phyloP scores from a whole-genome alignment of 2,888 invertebrate species.

The Noctua comes region DNA sequence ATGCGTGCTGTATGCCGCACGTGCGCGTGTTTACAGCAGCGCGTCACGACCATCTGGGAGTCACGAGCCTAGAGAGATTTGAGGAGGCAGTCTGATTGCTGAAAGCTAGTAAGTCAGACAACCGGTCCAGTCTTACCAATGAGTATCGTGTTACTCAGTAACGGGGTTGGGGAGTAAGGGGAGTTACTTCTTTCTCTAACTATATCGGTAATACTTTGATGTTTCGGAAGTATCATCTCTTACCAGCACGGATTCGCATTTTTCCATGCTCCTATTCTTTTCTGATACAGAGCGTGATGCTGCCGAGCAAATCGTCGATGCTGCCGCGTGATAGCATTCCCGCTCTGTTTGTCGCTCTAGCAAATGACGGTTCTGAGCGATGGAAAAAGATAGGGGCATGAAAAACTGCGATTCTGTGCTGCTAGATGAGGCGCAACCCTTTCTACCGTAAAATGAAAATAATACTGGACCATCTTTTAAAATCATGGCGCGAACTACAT shows the following conservation, averaged over 20 bases:
- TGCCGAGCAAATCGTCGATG: background rate
- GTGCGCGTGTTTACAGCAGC: conserved; percentile 61
- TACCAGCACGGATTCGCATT: background rate
- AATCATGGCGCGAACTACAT: background rate
- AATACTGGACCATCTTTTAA: background rate
- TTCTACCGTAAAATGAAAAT: too few species aligned
- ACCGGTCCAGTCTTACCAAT: background rate
- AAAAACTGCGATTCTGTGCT: background rate
- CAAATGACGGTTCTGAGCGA: background rate
- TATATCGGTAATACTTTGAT: background rate
- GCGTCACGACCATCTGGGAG: conserved; percentile 62
- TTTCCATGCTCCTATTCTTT: background rate
- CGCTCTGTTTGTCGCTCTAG: background rate
- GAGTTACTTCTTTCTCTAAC: background rate
- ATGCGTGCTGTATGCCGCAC: conserved; percentile 60
- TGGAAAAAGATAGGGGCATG: background rate
- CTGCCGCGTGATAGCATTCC: background rate
- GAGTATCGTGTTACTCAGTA: background rate
- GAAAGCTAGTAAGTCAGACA: too few species aligned
- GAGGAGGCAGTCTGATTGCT: conserved; percentile 29
- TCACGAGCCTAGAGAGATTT: conserved; percentile 18
- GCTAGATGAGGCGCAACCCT: background rate
- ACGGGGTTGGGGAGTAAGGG: background rate
- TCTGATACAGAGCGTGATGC: background rate
- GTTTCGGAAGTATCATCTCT: background rate